Conservation (phyloP, 2,888 invertebrate genomes). For the Agyllia agylla region DNA sequence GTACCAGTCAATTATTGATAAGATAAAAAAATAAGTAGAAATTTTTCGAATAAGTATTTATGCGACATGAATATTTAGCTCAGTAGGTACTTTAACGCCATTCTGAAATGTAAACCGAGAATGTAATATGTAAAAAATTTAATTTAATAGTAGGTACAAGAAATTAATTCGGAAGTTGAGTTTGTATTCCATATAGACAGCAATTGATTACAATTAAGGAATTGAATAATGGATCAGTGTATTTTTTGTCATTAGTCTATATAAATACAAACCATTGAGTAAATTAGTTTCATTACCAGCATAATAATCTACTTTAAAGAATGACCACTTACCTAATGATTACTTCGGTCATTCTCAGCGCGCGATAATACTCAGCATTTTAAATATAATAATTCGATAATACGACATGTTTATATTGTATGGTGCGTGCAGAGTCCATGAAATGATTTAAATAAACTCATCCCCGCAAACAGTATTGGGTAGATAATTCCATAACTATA, state of each 20-base stretch:
- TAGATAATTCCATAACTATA: slow-evolving; percentile 24
- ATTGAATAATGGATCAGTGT: background rate
- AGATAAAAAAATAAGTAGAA: background rate
- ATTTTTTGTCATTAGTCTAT: background rate
- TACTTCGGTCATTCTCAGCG: slow-evolving; percentile 42
- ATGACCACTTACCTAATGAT: slow-evolving; percentile 44
- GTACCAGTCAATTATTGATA: background rate
- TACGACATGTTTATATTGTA: background rate
- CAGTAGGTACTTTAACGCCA: background rate
- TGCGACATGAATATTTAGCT: background rate
- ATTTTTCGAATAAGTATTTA: background rate
- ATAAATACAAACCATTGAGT: slow-evolving; percentile 22
- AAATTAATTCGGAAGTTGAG: background rate
- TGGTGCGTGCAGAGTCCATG: background rate
- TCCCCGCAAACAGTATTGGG: background rate
- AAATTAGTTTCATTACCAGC: slow-evolving; percentile 26
- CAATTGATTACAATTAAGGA: background rate
- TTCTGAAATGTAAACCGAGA: slow-evolving; percentile 7
- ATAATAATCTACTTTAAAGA: slow-evolving; percentile 18
- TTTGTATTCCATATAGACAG: slow-evolving; percentile 12
- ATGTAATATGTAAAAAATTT: background rate
- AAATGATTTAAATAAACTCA: background rate
- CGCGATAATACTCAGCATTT: slow-evolving; percentile 13
- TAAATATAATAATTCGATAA: background rate
- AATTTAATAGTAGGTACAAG: background rate